phyloP scores from a whole-genome alignment of 2,797 vertebrate species.

The Poeciliopsis paucimaculata region DNA sequence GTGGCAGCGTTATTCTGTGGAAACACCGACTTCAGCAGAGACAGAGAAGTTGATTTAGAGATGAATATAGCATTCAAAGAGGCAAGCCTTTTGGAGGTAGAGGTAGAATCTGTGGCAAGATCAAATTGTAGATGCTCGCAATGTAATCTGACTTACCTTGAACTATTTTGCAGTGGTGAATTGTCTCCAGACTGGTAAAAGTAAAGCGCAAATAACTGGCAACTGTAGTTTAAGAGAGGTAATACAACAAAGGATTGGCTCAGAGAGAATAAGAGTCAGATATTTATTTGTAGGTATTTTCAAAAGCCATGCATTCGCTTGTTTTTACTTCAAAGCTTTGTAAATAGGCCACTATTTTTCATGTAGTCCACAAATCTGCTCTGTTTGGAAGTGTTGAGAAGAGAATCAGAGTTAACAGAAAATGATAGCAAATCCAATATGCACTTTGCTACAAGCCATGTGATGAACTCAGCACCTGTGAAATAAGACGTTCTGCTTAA shows the following conservation, averaged over 20 bases:
- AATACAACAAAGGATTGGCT: background rate
- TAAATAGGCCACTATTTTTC: too few species aligned
- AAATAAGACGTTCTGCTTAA: background rate
- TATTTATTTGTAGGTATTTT: background rate
- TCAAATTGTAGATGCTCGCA: background rate
- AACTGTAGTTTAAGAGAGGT: background rate
- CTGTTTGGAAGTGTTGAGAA: background rate
- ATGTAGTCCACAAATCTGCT: background rate
- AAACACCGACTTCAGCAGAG: background rate
- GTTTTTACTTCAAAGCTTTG: background rate
- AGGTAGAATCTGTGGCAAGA: background rate
- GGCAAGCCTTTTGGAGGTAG: background rate
- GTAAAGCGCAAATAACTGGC: background rate
- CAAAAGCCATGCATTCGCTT: background rate
- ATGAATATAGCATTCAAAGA: background rate
- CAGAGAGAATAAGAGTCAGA: background rate
- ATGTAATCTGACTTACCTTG: background rate
- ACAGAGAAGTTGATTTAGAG: background rate
- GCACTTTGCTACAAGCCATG: background rate
- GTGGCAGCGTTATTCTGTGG: background rate
- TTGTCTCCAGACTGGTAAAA: background rate
- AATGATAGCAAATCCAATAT: background rate
- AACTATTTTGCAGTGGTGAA: background rate
- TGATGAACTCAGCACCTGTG: background rate
- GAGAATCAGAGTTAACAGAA: background rate